Percentiles rank a stretch among this genome's conserved stretches.
These are phyloP conservation scores for Potamilus streckersoni DNA, from an alignment of 1,140 invertebrate species.

Conservation along the genomic window DNA sequence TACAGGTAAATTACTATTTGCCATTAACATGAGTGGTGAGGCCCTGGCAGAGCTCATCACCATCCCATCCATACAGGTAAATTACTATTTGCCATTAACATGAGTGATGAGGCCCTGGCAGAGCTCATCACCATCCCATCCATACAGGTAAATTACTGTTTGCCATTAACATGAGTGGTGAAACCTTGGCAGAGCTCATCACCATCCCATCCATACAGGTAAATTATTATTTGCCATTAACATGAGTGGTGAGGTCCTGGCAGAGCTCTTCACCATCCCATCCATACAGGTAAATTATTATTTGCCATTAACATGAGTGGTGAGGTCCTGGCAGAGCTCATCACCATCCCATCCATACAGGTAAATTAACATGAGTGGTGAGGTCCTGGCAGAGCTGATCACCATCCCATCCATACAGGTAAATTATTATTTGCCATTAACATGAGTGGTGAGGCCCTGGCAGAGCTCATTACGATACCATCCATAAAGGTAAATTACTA, in stretches of 20 bases:
- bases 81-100: not conserved
- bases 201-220: conserved; percentile 65
- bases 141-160: conserved; percentile 53
- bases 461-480: conserved; percentile 61
- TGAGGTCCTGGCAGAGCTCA: conserved; percentile 60
- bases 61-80: not conserved
- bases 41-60: not conserved
- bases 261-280: not conserved
- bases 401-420: conserved; percentile 65
- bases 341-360: conserved; percentile 64
- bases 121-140: conserved; percentile 63
- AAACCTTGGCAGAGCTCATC: conserved; percentile 53
- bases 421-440: not conserved
- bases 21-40: not conserved
- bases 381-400: conserved; percentile 53
- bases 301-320: conserved; percentile 25
- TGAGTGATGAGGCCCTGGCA: conserved; percentile 55
- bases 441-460: conserved; percentile 54
- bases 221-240: not conserved
- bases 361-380: conserved; percentile 26
- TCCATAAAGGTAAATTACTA: conserved; percentile 56
- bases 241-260: not conserved
- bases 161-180: not conserved
- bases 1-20: conserved; percentile 53
- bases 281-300: not conserved